Evolutionary conservation across 2,797 vertebrate species (phyloP).

Genomic region (Tokudaia tokunoshimensis): DNA sequence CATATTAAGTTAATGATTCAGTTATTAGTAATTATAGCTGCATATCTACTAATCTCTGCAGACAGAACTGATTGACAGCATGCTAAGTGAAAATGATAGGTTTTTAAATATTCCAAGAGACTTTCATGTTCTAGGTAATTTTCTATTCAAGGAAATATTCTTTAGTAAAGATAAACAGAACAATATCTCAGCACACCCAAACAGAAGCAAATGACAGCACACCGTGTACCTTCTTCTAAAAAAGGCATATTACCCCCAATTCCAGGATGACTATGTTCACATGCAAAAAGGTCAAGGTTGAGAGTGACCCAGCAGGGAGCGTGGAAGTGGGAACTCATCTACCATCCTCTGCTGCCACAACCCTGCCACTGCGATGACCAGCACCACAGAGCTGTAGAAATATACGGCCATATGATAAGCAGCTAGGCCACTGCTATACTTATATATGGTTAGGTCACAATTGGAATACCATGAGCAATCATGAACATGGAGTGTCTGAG

Average conservation of each 20-base stretch:
- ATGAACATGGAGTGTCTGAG: background rate
- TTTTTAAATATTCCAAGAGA: constrained; percentile 46
- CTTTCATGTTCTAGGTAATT: constrained; percentile 48
- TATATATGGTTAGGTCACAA: fast-evolving
- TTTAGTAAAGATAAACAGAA: constrained; percentile 45
- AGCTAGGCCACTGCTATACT: no score
- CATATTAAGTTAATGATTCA: constrained; percentile 62
- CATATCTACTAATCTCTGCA: constrained; percentile 45
- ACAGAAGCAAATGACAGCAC: background rate
- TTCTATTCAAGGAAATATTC: constrained; percentile 60
- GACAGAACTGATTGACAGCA: constrained; percentile 30
- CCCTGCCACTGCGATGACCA: background rate
- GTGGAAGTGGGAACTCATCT: background rate
- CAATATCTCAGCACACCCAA: constrained; percentile 37
- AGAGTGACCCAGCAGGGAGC: fast-evolving
- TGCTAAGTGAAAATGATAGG: constrained; percentile 37
- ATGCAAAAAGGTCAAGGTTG: background rate
- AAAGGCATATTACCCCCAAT: background rate
- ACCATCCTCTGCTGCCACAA: background rate
- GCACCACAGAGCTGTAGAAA: background rate
- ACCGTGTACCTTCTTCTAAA: background rate
- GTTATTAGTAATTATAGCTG: constrained; percentile 73
- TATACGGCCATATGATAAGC: background rate
- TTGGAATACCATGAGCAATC: background rate
- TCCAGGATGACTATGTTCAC: constrained; percentile 19